Percentiles rank a stretch among this genome's conserved stretches.
phyloP scores from a whole-genome alignment of 2,888 invertebrate species.

The Leptinotarsa haldemani region DNA sequence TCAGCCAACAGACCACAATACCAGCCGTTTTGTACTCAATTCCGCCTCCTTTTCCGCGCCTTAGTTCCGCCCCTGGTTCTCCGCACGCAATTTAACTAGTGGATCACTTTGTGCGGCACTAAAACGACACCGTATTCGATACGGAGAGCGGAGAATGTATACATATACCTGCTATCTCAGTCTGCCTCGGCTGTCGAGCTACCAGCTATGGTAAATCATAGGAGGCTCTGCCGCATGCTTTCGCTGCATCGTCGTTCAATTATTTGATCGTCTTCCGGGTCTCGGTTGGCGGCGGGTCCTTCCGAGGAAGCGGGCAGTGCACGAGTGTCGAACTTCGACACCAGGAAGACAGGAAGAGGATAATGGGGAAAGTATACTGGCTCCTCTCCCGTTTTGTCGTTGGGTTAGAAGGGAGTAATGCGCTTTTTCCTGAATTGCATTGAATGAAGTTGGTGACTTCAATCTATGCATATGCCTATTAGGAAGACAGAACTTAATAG shows the following conservation, averaged over 20 bases:
- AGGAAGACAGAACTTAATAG: background rate
- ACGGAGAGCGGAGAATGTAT: conserved; percentile 30
- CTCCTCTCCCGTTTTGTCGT: conserved; percentile 1
- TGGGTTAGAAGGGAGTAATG: background rate
- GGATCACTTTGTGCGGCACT: conserved; percentile 50
- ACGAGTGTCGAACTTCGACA: conserved; percentile 17
- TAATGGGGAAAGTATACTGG: conserved; percentile 6
- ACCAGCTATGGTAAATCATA: conserved; percentile 33
- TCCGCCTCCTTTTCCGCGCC: background rate
- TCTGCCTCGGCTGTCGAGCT: conserved; percentile 30
- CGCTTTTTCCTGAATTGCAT: background rate
- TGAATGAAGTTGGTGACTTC: conserved; percentile 1
- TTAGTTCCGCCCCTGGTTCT: conserved; percentile 43
- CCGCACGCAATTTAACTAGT: conserved; percentile 49
- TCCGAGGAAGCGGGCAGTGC: conserved; percentile 6
- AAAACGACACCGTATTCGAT: conserved; percentile 47
- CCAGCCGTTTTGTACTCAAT: background rate
- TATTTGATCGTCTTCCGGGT: conserved; percentile 28
- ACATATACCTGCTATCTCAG: conserved; percentile 37
- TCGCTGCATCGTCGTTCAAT: conserved; percentile 23
- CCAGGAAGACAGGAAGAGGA: conserved; percentile 18
- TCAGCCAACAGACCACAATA: too few species aligned
- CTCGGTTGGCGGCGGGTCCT: conserved; percentile 7
- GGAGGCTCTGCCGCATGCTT: conserved; percentile 26
- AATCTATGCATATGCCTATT: background rate